These are phyloP conservation scores for Rotaria socialis DNA, from an alignment of 2,888 invertebrate genomes.

Conservation along the genomic window DNA sequence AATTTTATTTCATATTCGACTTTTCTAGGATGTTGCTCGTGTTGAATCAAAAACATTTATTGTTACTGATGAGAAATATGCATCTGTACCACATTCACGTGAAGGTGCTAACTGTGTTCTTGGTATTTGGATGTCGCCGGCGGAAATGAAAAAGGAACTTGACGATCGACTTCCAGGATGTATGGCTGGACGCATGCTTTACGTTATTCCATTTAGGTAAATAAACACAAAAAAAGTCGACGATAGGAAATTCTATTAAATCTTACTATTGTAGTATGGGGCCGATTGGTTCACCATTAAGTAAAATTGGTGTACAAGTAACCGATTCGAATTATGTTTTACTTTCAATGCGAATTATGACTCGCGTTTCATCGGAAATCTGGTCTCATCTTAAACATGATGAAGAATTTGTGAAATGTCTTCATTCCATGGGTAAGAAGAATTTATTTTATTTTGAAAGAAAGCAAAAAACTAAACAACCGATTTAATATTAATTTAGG, in stretches of 20 bases:
- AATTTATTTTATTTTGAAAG: background rate
- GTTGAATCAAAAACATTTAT: constrained; percentile 95
- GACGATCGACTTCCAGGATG: constrained; percentile 78
- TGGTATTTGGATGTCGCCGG: constrained; percentile 86
- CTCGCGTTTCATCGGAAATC: constrained; percentile 75
- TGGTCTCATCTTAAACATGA: constrained; percentile 59
- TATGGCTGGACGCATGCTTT: constrained; percentile 79
- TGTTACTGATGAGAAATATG: constrained; percentile 73
- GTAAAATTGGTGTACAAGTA: constrained; percentile 90
- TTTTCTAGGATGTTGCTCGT: constrained; percentile 90
- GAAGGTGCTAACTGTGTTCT: constrained; percentile 74
- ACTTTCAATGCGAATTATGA: constrained; percentile 96
- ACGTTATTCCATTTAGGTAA: constrained; percentile 78
- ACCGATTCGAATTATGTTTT: constrained; percentile 97
- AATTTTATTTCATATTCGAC: constrained; percentile 73
- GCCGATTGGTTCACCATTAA: constrained; percentile 84
- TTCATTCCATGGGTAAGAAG: constrained; percentile 76
- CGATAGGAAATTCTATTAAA: no score
- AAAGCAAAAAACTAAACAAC: background rate
- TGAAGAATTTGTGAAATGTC: constrained; percentile 76
- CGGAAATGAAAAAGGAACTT: constrained; percentile 75
- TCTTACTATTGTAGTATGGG: constrained; percentile 73
- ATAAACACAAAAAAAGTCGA: no score
- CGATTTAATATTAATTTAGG: constrained; percentile 56
- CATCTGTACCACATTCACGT: constrained; percentile 76